Base-by-base conservation (phyloP, 2,888 invertebrate genomes). In the Melanotus villosus region DNA sequence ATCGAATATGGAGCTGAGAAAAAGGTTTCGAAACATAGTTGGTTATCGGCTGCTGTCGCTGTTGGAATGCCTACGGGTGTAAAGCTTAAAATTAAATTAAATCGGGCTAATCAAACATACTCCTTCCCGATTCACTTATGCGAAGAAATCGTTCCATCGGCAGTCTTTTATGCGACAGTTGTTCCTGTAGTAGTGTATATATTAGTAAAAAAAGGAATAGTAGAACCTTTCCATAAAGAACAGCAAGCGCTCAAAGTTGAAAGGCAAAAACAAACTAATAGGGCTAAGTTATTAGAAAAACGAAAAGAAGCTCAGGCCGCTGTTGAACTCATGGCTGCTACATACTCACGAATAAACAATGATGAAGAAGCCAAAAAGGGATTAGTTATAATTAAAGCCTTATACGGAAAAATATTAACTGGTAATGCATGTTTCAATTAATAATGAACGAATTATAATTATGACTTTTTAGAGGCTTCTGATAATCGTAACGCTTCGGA, bases 1-100 rank as follows among this genome's bases (percentile, higher is more conserved):
- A 86, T 96, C 0, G 97, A 98, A 81, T 98, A 97, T 81, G 97
- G 97, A 0, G 93, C 93, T 0, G 97, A 98, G 80, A 97, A 97
- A 79, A 96, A 95, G 83, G 90, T 98, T 23, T 96, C 97, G 0
- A 92, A 95, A 83, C 94, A 96, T 80, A 97, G 94, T 81, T 91
- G 92, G 41, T 86, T 98, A 1, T 92, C 94, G 0, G 97, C 97
- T 0, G 90, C 94, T 0, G 93, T 98, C 36, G 89, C 91, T 71
- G 86, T 98, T 14, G 97, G 97, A 1, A 88, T 94, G 23, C 96
- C 97, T 0, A 90, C 91, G 6, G 98, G 98, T 19, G 96, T 98
- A 0, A 91, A 91, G 78, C 88, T 98, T 32, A 95, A 94, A 87
- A 87, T 98, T 50, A 95, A 93, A 95, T 95, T 98, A 81, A 90